Evolutionary conservation across 2,113 vertebrate genomes (phyloP), one percentile per base, ranked within the genome.

Genomic region (Forbesichthys papilliferus): DNA sequence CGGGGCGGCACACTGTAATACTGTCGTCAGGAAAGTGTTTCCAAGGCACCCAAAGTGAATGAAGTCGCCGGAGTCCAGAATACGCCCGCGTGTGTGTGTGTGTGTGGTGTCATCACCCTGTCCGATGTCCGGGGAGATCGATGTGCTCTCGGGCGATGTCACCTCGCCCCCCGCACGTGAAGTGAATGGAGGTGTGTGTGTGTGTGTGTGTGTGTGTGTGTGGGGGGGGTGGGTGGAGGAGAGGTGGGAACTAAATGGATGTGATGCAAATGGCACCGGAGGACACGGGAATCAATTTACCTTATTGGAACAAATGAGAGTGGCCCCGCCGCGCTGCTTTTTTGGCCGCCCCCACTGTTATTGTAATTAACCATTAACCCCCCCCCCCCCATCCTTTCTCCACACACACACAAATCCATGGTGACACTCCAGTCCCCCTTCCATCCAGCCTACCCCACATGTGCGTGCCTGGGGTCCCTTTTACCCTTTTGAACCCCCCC

Each of bases 221-320:
- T 1, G 20, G 20, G 13, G 18, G 64, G 9, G 63, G 11, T 8
- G 63, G 8, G 27, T 11, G 48, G 12, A 48, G 14, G 46, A 11
- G 16, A 76, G 83, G 82, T 53, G 71, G 64, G 58, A 74, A 8
- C 84, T 88, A 90, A 92, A 91, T 89, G 83, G 86, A 89, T 88
- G 86, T 76, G 65, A 91, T 88, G 91, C 89, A 90, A 91, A 92
- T 90, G 87, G 84, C 87, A 88, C 68, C 75, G 84, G 71, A 92
- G 86, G 89, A 92, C 90, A 86, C 76, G 57, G 73, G 85, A 92
- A 91, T 92, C 91, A 91, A 92, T 93, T 93, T 89, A 88, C 76
- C 81, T 92, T 92, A 91, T 90, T 90, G 88, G 92, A 93, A 93
- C 86, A 92, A 92, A 93, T 90, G 89, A 90, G 88, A 87, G 81